phyloP scores from a whole-genome alignment of 2,113 vertebrate species.

The Phalacrocorax brasilianus region DNA sequence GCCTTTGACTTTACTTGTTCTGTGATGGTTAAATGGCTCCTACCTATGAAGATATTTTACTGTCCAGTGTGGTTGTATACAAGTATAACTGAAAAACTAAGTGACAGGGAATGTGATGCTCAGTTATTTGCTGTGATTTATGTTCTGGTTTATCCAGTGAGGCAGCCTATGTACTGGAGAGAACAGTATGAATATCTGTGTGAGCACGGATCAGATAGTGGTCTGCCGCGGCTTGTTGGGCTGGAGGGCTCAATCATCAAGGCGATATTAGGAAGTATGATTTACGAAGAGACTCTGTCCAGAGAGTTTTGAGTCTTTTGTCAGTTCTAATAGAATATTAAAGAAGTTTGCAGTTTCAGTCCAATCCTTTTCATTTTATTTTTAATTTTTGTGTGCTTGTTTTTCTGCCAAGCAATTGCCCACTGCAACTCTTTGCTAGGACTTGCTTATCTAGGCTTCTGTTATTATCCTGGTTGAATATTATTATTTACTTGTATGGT shows the following conservation, averaged over 20 bases:
- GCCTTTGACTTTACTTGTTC: not conserved
- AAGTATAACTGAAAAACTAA: not conserved
- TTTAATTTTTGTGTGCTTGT: not conserved
- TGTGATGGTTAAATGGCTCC: not conserved
- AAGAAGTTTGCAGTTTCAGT: not conserved
- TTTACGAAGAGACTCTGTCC: not conserved
- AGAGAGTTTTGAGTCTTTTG: not conserved
- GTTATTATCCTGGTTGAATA: not conserved
- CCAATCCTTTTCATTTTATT: not conserved
- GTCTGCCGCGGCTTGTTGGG: not conserved
- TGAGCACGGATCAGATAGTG: not conserved
- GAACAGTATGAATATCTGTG: not conserved
- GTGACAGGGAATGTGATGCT: not conserved
- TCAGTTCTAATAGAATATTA: not conserved
- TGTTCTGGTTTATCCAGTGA: not conserved
- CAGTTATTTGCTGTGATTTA: not conserved
- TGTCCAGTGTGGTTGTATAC: not conserved
- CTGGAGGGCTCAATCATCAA: not conserved
- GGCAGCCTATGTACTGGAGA: not conserved
- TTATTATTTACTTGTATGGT: not conserved
- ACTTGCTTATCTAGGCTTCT: not conserved
- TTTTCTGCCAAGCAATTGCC: conserved; percentile 6
- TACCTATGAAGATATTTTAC: conserved; percentile 27
- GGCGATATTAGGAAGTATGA: not conserved
- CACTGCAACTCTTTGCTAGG: not conserved